Evolutionary conservation across 2,797 vertebrate species (phyloP).

Genomic region (Neosilurus hyrtlii): DNA sequence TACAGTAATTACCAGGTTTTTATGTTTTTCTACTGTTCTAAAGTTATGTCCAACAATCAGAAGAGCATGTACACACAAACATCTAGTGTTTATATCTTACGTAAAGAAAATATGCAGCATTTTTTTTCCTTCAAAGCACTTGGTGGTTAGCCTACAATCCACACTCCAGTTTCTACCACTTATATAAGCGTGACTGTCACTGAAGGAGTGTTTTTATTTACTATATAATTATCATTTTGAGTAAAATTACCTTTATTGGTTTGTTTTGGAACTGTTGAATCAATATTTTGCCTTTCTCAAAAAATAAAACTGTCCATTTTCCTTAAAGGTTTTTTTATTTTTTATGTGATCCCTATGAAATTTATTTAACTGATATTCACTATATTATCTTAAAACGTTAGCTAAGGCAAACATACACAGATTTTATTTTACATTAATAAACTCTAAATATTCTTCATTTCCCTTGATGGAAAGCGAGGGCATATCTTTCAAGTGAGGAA

Average conservation of each 20-base stretch:
- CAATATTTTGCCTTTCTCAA: neutral
- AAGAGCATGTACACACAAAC: neutral
- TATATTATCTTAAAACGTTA: neutral
- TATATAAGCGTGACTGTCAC: no score
- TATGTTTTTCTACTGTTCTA: no score
- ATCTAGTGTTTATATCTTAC: neutral
- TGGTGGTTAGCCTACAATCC: neutral
- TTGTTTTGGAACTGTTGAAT: neutral
- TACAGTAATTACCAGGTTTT: neutral
- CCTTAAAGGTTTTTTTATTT: no score
- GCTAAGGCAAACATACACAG: neutral
- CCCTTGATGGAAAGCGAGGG: neutral
- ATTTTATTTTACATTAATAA: neutral
- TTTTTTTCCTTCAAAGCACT: neutral
- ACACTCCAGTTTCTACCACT: neutral
- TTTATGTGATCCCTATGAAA: neutral
- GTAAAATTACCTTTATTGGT: neutral
- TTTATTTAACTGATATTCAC: neutral
- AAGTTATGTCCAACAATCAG: neutral
- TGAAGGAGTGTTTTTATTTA: neutral
- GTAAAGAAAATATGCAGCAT: neutral
- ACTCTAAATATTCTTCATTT: neutral
- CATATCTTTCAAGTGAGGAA: neutral
- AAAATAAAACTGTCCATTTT: neutral
- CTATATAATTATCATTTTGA: neutral